These are phyloP conservation scores for Talpa occidentalis DNA, from an alignment of 2,113 vertebrate genomes.

Conservation along the genomic window DNA sequence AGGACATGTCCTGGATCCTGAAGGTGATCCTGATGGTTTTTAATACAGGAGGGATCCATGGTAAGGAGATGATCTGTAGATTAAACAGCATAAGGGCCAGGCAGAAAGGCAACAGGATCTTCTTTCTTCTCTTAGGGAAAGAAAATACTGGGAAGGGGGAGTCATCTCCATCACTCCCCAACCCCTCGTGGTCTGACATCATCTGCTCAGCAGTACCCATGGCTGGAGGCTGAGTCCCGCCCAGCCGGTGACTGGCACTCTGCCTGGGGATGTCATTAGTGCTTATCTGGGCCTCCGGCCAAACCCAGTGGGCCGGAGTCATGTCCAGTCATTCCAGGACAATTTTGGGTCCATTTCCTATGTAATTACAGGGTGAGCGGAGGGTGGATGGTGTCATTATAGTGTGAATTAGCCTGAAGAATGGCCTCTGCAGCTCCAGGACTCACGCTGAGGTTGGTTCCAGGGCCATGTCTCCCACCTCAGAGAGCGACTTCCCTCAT, in stretches of 20 bases:
- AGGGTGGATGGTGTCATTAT: not conserved
- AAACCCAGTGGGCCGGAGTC: slow-evolving; percentile 44
- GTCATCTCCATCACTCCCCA: not conserved
- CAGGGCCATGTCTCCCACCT: not conserved
- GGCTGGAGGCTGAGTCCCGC: not conserved
- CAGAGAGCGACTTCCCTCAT: rapidly evolving
- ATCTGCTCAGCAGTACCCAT: not conserved
- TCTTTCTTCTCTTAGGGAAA: not conserved
- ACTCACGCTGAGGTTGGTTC: not conserved
- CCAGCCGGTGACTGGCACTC: not conserved
- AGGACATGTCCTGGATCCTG: not conserved
- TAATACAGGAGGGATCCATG: not conserved
- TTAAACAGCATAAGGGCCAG: not conserved
- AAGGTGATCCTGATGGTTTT: not conserved
- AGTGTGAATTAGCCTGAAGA: not conserved
- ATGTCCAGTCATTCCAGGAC: slow-evolving; percentile 51
- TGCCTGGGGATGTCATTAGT: not conserved
- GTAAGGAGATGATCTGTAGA: not conserved
- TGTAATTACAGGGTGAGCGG: slow-evolving; percentile 35
- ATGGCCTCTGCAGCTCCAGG: not conserved
- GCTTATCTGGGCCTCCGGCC: slow-evolving; percentile 59
- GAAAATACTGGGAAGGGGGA: not conserved
- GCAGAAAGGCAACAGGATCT: not conserved
- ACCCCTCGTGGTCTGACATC: not conserved
- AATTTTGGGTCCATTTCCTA: slow-evolving; percentile 59